These are phyloP conservation scores for Grantiella picta DNA, from an alignment of 2,113 vertebrate species.

Conservation along the genomic window DNA sequence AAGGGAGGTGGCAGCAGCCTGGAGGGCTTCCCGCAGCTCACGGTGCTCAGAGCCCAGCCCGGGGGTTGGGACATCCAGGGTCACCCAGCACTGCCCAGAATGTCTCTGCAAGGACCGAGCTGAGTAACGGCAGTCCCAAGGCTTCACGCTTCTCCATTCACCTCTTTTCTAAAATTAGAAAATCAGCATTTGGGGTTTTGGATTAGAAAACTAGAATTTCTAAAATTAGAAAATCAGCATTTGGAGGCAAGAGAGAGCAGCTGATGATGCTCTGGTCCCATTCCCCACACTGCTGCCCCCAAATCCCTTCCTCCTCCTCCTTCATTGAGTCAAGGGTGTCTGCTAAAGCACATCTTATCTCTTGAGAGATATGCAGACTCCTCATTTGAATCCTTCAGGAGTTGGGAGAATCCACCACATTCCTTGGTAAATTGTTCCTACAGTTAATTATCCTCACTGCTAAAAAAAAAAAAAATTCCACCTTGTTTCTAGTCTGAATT, in stretches of 20 bases:
- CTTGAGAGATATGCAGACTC: background rate
- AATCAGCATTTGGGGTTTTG: too few relatives aligned
- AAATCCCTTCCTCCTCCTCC: background rate
- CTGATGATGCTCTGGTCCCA: background rate
- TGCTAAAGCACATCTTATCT: slow-evolving; percentile 11
- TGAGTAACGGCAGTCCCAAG: rapidly evolving
- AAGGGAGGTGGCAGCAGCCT: background rate
- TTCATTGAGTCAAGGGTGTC: background rate
- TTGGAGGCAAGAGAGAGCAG: background rate
- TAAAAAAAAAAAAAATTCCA: slow-evolving; percentile 16
- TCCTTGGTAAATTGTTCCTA: slow-evolving; percentile 45
- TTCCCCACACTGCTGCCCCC: background rate
- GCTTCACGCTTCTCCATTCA: background rate
- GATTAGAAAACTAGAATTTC: background rate
- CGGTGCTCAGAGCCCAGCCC: background rate
- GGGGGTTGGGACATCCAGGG: rapidly evolving
- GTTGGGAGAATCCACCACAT: slow-evolving; percentile 24
- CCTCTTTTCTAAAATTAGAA: background rate
- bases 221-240: background rate
- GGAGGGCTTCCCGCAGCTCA: background rate
- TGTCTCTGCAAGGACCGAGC: background rate
- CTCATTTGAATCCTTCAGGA: slow-evolving; percentile 38
- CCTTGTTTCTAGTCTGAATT: slow-evolving; percentile 46
- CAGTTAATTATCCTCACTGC: slow-evolving; percentile 29
- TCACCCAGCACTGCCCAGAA: background rate